Conservation (phyloP, 2,888 invertebrate species). For the Lycocerus yunnanus region DNA sequence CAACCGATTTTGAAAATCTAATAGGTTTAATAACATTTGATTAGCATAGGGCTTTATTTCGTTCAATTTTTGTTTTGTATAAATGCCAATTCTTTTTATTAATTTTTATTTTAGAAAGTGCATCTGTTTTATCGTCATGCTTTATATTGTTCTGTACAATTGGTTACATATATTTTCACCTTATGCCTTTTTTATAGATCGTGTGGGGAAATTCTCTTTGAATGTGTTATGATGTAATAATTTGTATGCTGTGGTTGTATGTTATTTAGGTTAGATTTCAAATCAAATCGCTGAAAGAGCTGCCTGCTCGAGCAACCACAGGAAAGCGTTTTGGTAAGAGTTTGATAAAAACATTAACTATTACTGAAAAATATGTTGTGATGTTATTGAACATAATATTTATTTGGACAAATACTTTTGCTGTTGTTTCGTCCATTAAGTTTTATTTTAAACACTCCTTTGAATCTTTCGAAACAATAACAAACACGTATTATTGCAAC, state of each 20-base stretch:
- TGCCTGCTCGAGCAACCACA: conserved; percentile 18
- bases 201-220: conserved; percentile 1
- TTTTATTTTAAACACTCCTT: background rate
- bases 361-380: conserved; percentile 6
- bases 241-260: conserved; percentile 25
- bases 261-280: conserved; percentile 23
- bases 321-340: conserved; percentile 23
- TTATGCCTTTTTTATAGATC: conserved; percentile 14
- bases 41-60: conserved; percentile 35
- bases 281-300: conserved; percentile 15
- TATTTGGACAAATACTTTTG: background rate
- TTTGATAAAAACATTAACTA: conserved; percentile 15
- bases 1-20: background rate
- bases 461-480: background rate
- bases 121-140: conserved; percentile 12
- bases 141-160: conserved; percentile 3
- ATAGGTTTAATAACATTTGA: conserved; percentile 12
- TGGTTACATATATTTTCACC: conserved; percentile 10
- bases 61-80: conserved; percentile 19
- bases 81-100: conserved; percentile 14
- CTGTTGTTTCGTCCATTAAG: background rate
- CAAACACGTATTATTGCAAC: background rate
- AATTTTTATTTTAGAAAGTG: conserved; percentile 16
- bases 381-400: conserved; percentile 5
- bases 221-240: conserved; percentile 19